phyloP scores from a whole-genome alignment of 2,797 vertebrate genomes.

The Falco peregrinus region DNA sequence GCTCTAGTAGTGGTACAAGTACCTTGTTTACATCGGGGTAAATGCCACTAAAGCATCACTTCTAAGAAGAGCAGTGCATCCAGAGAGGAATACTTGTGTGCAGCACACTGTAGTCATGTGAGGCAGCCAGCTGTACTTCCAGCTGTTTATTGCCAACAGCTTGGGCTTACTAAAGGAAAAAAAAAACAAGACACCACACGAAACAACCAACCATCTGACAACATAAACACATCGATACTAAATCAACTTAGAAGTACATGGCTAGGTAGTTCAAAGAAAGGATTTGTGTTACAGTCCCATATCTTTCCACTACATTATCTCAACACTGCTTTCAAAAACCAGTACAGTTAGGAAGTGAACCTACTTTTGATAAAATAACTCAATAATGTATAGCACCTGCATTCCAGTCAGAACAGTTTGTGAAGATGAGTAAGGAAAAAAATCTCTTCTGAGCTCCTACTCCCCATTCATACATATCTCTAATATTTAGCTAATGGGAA shows the following conservation, averaged over 20 bases:
- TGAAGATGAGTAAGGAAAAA: background rate
- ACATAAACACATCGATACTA: background rate
- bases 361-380: background rate
- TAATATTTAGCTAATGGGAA: background rate
- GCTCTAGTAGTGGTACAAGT: accelerated
- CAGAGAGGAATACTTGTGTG: background rate
- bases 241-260: background rate
- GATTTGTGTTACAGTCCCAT: background rate
- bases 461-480: background rate
- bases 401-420: background rate
- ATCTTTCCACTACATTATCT: background rate
- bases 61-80: background rate
- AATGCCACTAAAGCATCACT: accelerated
- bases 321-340: background rate
- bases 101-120: background rate
- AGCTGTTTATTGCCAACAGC: background rate
- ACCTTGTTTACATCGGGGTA: background rate
- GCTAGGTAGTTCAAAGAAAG: background rate
- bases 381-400: background rate
- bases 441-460: background rate
- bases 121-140: background rate
- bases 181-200: background rate
- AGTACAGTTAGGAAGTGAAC: background rate
- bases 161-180: background rate
- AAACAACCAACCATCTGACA: background rate